Base-by-base conservation (phyloP, 2,888 invertebrate species). In the Chrysolina haemoptera region DNA sequence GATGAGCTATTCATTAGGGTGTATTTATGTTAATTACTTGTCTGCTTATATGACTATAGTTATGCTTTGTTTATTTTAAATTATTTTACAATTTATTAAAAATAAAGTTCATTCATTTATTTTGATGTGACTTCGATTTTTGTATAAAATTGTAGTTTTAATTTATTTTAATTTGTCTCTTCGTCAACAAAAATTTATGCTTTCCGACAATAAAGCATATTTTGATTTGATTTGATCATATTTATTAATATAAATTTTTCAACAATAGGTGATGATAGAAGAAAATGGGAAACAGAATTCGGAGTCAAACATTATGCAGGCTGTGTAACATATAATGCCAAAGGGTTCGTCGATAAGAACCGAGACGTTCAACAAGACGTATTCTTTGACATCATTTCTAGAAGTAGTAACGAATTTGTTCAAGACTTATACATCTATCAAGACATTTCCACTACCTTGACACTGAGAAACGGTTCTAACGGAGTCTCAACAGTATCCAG, bases 351-450 rank as follows among this genome's bases (percentile, higher is more conserved):
- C 1, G 96, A 97, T 85, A 97, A 97, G 88, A 97, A 97, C 87
- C 90, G 96, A 10, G 97, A 97, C 84, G 96, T 96, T 0, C 97
- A 97, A 85, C 97, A 97, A 86, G 97, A 97, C 84, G 96, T 96
- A 0, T 94, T 97, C 84, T 96, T 97, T 79, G 96, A 97, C 86
- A 94, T 95, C 79, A 92, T 97, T 90, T 94, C 95, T 62, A 90
- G 95, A 55, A 96, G 96, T 65, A 92, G 92, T 5, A 95, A 96
- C 84, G 92, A 93, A 50, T 96, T 96, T 84, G 94, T 97, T 0
- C 93, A 94, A 83, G 95, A 95, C 83, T 89, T 93, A 16, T 91
- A 93, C 0, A 91, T 91, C 16, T 92, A 91, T 86, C 93, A 94
- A 88, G 94, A 88, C 75, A 79, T 86, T 18, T 81, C 82, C 12